These are phyloP conservation scores for Aphrocallistes beatrix DNA, from an alignment of 37 sponge, comb jelly and placozoan species.

Conservation along the genomic window DNA sequence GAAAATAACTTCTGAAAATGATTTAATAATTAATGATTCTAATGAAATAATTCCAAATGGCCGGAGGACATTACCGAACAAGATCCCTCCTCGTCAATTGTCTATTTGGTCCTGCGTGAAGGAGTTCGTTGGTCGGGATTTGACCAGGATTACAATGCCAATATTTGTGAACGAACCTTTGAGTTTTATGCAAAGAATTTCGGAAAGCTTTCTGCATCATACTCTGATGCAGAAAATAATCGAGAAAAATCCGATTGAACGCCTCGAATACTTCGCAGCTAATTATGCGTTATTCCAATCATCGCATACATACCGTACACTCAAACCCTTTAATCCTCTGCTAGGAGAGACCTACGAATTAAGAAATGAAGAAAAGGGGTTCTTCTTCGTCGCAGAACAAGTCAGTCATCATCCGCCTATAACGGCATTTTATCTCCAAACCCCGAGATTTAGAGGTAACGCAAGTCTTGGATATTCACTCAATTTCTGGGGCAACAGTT, in stretches of 20 bases:
- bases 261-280: not conserved
- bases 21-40: too few relatives aligned
- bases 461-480: not conserved
- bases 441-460: not conserved
- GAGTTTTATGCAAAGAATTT: not conserved
- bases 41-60: too few relatives aligned
- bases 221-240: not conserved
- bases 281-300: not conserved
- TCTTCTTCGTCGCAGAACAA: slow-evolving; percentile 17
- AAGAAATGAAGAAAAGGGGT: slow-evolving; percentile 8
- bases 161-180: not conserved
- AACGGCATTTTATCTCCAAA: slow-evolving; percentile 20
- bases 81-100: not conserved
- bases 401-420: slow-evolving; percentile 54
- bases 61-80: not conserved
- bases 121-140: slow-evolving; percentile 1
- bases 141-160: not conserved
- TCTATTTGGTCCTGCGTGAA: slow-evolving; percentile 11
- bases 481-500: not conserved
- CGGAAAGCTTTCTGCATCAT: not conserved
- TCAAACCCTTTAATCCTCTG: slow-evolving; percentile 64
- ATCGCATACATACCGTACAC: not conserved
- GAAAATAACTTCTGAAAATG: too few relatives aligned
- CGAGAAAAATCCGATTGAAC: not conserved
- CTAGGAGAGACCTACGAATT: slow-evolving; percentile 62